Base-by-base conservation (phyloP, 2,113 vertebrate genomes). In the Archilochus colubris region DNA sequence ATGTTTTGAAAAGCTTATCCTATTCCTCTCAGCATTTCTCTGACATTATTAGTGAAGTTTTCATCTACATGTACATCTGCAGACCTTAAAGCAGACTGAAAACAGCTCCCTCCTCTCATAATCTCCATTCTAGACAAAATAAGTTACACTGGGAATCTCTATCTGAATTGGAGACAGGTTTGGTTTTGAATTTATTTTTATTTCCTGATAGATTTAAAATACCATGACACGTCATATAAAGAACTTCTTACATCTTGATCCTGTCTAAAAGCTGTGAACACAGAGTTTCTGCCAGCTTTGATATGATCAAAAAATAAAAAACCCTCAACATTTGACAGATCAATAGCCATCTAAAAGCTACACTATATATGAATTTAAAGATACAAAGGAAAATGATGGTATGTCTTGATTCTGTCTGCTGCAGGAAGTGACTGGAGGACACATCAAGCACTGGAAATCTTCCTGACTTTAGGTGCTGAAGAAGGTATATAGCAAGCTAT, bases 191-290 rank as follows among this genome's bases (percentile, higher is more conserved):
- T 38, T 84, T 74, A 5, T 54, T 69, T 51, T 70, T 62, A 3
- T 50, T 89, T 89, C 72, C 44, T 73, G 3, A 16, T 24, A 64
- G n/a, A 77, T 30, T 66, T 80, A 30, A 88, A 64, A 88, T 17
- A n/a, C 16, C 2, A 20, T 69, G 12, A 30, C 3, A 16, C 2
- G 0, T 33, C 3, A 27, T 40, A 50, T 3, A 79, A 10, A 80
- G 50, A 14, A 88, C 6, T 88, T 81, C 43, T 62, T 75, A 64
- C 3, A 55, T 1, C 66, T 82, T 1, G 1, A 24, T 69, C 3
- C 8, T 12, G 40, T n/a, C 2, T 31, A 73, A 75, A 88, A 88
- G 7, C 12, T 73, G 6, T 48, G 24, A 70, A 73, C 9, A 30
- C 13, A 63, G 33, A 66, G 68, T 25, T 59, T 93, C 40, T 64